Base-by-base conservation (phyloP, 1,140 invertebrate species). In the Zaprionus nigranus region DNA sequence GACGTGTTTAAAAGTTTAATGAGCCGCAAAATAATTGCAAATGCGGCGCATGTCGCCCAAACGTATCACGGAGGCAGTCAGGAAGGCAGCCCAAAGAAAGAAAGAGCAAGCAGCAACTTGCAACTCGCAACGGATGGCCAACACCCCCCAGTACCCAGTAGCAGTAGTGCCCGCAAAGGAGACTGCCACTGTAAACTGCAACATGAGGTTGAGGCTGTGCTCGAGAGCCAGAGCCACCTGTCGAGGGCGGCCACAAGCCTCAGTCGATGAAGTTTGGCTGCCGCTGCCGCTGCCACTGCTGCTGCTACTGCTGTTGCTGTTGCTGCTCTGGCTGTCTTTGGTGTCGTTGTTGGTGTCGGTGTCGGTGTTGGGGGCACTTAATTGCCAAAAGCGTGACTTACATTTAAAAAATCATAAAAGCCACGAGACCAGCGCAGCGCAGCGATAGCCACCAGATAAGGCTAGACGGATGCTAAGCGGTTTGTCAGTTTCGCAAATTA, bases 1-100 rank as follows among this genome's bases (percentile, higher is more conserved):
- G 84, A 91, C 90, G 90, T 92, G 90, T 91, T 92, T 91, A 91
- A 91, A 92, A 92, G 82, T 92, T 92, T 92, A 92, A 92, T 92
- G 90, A 92, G 88, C 88, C 88, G 77, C 88, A 88, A 91, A 91
- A 91, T 91, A 91, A 91, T 91, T 91, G 88, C 83, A 91, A 91
- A 91, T 91, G 83, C 78, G 78, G 71, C 87, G 81, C 87, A 91
- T 91, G 87, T 91, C 82, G 77, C 77, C 81, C 78, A 82, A 88
- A 82, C 82, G 78, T 84, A 84, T 76, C 78, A 82, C 70, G 74
- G 83, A 75, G 78, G 76, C 78, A 83, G 79, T 34, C 69, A 81
- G 75, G 51, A 40, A 73, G 51, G 62, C 59, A 34, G 67, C 60
- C 24, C 30, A 20, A 24, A 59, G 22, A 26, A 56, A 78, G 51